phyloP scores from a whole-genome alignment of 92 coral and sea anemone species.

The Phymanthus crucifer region DNA sequence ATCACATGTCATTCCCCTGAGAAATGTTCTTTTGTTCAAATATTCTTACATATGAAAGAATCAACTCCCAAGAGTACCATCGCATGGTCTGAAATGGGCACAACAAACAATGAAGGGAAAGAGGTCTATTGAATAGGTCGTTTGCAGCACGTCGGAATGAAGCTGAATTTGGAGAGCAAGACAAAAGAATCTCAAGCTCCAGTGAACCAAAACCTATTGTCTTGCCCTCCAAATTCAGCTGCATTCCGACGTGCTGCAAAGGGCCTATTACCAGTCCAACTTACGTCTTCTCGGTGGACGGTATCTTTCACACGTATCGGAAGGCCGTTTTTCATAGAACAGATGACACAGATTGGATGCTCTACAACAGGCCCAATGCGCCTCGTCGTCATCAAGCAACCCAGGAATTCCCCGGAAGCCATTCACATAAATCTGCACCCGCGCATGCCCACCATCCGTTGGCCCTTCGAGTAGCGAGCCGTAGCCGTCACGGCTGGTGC shows the following conservation, averaged over 20 bases:
- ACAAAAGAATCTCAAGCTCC: too few relatives aligned
- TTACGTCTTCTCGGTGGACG: conserved; percentile 47
- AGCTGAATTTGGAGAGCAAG: too few relatives aligned
- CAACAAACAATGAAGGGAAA: too few relatives aligned
- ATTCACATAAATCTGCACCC: neutral
- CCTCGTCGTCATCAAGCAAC: conserved; percentile 31
- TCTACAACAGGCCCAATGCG: conserved; percentile 48
- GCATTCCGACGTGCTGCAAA: too few relatives aligned
- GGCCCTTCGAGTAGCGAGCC: conserved; percentile 43
- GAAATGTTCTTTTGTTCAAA: too few relatives aligned
- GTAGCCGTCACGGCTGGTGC: neutral
- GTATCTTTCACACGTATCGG: conserved; percentile 35
- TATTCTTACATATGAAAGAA: too few relatives aligned
- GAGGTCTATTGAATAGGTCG: too few relatives aligned
- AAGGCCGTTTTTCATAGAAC: conserved; percentile 49
- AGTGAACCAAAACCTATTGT: too few relatives aligned
- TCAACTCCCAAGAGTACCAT: too few relatives aligned
- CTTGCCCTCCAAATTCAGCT: neutral
- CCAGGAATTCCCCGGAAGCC: neutral
- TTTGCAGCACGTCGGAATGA: too few relatives aligned
- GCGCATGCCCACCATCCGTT: conserved; percentile 29
- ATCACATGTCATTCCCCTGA: too few relatives aligned
- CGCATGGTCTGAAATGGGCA: too few relatives aligned
- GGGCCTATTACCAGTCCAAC: conserved; percentile 7
- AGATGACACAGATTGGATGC: conserved; percentile 20